Base-by-base conservation (phyloP, 2,888 invertebrate species). In the Deilephila elpenor region DNA sequence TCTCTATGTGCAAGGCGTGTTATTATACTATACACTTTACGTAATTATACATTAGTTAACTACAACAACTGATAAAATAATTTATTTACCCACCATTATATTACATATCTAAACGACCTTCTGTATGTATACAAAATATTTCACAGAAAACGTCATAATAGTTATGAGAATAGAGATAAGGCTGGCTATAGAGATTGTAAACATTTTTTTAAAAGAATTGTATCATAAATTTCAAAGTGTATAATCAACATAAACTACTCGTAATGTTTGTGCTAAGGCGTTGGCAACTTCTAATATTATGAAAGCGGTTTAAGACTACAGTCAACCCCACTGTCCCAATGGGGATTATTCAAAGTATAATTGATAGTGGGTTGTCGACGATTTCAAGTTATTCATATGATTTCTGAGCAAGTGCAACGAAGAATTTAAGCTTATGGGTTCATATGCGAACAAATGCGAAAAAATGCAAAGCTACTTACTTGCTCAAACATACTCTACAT, bases 71-170 rank as follows among this genome's bases (percentile, higher is more conserved):
- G 56, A n/a, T n/a, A n/a, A 19, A 56, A 56, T 56, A 56, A 56
- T 56, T n/a, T 56, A 56, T 56, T 44, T 44, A 44, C 44, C 14
- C 11, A 44, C 44, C 11, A 44, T 44, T 56, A 56, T n/a, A 17
- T 56, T 6, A 56, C n/a, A 56, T n/a, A n/a, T 56, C 56, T 56
- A n/a, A 56, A 56, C n/a, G n/a, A 56, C 56, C 56, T 56, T 56
- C n/a, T n/a, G 19, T 56, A 6, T 56, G n/a, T 56, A 56, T 1
- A n/a, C n/a, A n/a, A 56, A 7, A 56, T n/a, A n/a, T 56, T 56
- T 17, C n/a, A n/a, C 6, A 56, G n/a, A 17, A 56, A 5, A n/a
- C 56, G 56, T 44, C 56, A n/a, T 56, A 56, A 17, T 7, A 19
- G 51, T 51, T 56, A n/a, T 56, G 56, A 56, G 17, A 56, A 44